Conservation (phyloP, 1,140 invertebrate genomes). For the Diabrotica undecimpunctata region DNA sequence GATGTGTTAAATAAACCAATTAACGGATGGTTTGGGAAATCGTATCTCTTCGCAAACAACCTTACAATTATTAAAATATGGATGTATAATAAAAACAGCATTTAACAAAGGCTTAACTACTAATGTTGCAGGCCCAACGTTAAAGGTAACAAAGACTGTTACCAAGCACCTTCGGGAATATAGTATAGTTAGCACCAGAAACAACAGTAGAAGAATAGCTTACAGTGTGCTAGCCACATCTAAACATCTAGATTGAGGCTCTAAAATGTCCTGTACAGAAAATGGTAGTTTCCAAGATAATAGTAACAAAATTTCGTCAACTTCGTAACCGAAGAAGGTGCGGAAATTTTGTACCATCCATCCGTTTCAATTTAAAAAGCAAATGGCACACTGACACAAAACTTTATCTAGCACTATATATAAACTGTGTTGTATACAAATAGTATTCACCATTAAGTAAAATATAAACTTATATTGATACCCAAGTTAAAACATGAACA, state of each 20-base stretch:
- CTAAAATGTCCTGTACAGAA: constrained; percentile 2
- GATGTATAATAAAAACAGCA: too few relatives aligned
- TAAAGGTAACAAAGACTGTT: constrained; percentile 13
- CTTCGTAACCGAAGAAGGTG: background rate
- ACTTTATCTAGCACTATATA: constrained; percentile 39
- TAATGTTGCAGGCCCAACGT: constrained; percentile 13
- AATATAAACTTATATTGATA: constrained; percentile 44
- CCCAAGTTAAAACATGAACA: constrained; percentile 48
- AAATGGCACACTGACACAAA: constrained; percentile 47
- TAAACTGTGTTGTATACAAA: constrained; percentile 41
- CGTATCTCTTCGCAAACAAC: too few relatives aligned
- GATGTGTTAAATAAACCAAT: too few relatives aligned
- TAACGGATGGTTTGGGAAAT: too few relatives aligned
- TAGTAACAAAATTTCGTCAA: constrained; percentile 1
- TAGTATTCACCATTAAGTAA: constrained; percentile 45
- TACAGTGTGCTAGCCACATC: background rate
- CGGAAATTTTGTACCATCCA: background rate
- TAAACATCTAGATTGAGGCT: background rate
- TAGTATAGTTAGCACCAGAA: constrained; percentile 20
- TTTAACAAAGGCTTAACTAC: constrained; percentile 6
- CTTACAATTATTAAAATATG: too few relatives aligned
- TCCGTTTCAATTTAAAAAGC: constrained; percentile 25
- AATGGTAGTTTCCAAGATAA: background rate
- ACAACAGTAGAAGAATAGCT: constrained; percentile 20
- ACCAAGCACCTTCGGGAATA: constrained; percentile 18